phyloP scores from a whole-genome alignment of 2,888 invertebrate species.

The Limenitis camilla region DNA sequence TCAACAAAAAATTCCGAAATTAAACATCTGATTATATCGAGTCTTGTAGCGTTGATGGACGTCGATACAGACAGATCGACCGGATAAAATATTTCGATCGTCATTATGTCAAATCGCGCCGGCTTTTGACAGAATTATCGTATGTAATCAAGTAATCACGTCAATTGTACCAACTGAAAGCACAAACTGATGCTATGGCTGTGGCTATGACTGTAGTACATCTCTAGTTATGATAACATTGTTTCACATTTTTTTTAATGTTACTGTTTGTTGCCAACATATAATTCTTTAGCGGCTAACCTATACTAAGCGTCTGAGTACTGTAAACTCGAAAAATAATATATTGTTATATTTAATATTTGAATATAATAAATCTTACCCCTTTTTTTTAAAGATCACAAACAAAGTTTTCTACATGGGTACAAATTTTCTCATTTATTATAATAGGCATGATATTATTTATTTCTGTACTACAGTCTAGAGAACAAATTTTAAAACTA shows the following conservation, averaged over 20 bases:
- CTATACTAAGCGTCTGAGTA: no score
- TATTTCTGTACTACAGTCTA: no score
- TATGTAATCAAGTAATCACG: conserved; percentile 28
- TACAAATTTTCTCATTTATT: no score
- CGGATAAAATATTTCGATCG: conserved; percentile 31
- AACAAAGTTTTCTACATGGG: no score
- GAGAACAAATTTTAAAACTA: no score
- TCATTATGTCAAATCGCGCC: conserved; percentile 35
- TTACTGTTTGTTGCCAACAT: no score
- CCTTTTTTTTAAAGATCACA: no score
- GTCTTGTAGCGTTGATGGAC: conserved; percentile 29
- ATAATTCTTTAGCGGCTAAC: no score
- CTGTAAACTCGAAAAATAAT: no score
- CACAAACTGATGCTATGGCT: conserved; percentile 5
- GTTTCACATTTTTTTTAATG: neutral
- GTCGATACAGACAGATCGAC: conserved; percentile 26
- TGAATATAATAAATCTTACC: no score
- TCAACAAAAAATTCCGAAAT: conserved; percentile 19
- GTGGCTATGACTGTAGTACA: neutral
- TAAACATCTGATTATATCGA: conserved; percentile 29
- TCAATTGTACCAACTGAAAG: conserved; percentile 23
- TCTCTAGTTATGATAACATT: neutral
- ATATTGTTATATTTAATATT: no score
- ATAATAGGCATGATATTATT: no score
- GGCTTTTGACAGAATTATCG: conserved; percentile 35